Percentiles rank a stretch among this genome's conserved stretches.
phyloP scores from a whole-genome alignment of 2,113 vertebrate species.

The Mesocricetus auratus region DNA sequence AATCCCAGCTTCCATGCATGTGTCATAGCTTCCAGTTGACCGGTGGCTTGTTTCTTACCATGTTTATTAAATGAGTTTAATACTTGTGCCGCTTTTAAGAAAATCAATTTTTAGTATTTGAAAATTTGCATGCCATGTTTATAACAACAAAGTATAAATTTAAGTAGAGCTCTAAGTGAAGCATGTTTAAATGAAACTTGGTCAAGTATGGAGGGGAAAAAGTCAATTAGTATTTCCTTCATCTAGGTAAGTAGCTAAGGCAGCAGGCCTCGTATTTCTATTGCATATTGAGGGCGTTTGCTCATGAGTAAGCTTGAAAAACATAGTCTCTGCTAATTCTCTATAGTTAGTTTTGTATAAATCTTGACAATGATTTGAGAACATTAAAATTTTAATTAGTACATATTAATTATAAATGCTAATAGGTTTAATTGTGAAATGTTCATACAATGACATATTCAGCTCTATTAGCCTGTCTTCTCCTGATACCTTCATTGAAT shows the following conservation, averaged over 20 bases:
- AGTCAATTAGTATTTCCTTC: constrained; percentile 23
- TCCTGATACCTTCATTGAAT: not conserved
- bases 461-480: not conserved
- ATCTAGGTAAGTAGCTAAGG: constrained; percentile 5
- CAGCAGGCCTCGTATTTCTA: not conserved
- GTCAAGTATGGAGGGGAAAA: constrained; percentile 16
- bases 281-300: not conserved
- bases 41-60: not conserved
- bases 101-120: constrained; percentile 33
- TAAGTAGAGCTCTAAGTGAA: constrained; percentile 46
- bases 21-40: constrained; percentile 30
- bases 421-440: not conserved
- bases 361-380: not conserved
- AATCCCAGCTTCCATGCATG: not conserved
- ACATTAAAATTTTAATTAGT: not conserved
- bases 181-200: constrained; percentile 35
- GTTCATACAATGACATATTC: not conserved
- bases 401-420: not conserved
- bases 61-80: constrained; percentile 51
- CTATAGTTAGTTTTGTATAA: not conserved
- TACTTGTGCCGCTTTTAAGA: constrained; percentile 38
- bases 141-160: constrained; percentile 1
- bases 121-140: constrained; percentile 47
- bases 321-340: not conserved
- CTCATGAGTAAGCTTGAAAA: not conserved